Evolutionary conservation across 2,888 invertebrate species (phyloP).

Genomic region (Tinea semifulvella): DNA sequence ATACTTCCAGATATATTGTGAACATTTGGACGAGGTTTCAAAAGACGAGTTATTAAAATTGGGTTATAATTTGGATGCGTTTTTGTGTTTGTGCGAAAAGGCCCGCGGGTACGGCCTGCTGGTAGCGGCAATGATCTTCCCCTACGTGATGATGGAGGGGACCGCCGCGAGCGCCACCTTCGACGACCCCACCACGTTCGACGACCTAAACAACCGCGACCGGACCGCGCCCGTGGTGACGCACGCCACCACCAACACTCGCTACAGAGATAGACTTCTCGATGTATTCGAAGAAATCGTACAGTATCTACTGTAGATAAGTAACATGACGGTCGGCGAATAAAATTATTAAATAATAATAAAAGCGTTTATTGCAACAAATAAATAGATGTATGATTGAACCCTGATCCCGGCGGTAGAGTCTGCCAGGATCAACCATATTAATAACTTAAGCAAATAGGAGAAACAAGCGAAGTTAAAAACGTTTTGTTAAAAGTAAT

Average conservation of each 20-base stretch:
- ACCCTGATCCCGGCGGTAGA: too few relatives aligned
- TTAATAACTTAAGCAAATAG: too few relatives aligned
- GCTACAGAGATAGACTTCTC: slow-evolving; percentile 29
- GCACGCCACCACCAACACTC: slow-evolving; percentile 22
- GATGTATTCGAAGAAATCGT: slow-evolving; percentile 39
- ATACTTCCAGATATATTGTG: slow-evolving; percentile 34
- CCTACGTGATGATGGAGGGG: slow-evolving; percentile 30
- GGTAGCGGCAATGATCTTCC: slow-evolving; percentile 25
- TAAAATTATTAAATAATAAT: too few relatives aligned
- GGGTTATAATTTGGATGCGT: slow-evolving; percentile 27
- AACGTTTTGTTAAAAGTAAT: too few relatives aligned
- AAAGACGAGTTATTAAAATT: slow-evolving; percentile 27
- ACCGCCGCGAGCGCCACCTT: slow-evolving; percentile 26
- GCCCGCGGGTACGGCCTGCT: slow-evolving; percentile 30
- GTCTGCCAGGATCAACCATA: too few relatives aligned
- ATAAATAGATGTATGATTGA: too few relatives aligned
- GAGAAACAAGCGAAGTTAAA: too few relatives aligned
- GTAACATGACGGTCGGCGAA: background rate
- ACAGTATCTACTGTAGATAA: background rate
- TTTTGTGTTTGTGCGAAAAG: slow-evolving; percentile 28
- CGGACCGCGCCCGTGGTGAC: slow-evolving; percentile 28
- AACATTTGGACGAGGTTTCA: slow-evolving; percentile 27
- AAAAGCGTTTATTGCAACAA: too few relatives aligned
- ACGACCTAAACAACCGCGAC: slow-evolving; percentile 24
- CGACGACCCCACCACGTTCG: slow-evolving; percentile 31